Conservation (phyloP, 1,140 invertebrate species). For the Lepidurus couesii region DNA sequence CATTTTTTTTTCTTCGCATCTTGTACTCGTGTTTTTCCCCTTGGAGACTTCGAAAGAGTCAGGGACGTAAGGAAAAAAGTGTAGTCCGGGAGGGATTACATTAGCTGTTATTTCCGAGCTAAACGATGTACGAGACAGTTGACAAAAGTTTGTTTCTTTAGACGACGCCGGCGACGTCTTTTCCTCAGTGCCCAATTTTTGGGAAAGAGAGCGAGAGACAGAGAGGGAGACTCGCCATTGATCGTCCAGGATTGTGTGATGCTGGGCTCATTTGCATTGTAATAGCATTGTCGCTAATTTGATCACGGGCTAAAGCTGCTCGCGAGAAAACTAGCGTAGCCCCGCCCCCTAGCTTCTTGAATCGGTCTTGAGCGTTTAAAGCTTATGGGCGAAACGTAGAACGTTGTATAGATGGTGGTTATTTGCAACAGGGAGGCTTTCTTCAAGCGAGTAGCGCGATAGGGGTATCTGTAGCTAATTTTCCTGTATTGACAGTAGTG, state of each 20-base stretch:
- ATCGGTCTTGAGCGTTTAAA: neutral
- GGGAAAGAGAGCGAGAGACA: no score
- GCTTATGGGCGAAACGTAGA: no score
- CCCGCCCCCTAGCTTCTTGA: neutral
- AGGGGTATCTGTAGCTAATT: neutral
- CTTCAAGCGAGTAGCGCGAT: neutral
- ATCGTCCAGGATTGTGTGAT: neutral
- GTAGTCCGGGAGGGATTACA: no score
- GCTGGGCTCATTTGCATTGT: neutral
- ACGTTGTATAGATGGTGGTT: no score
- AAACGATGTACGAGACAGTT: no score
- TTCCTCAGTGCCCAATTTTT: no score
- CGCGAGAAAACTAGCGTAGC: neutral
- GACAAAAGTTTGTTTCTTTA: no score
- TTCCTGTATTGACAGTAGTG: neutral
- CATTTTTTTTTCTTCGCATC: neutral
- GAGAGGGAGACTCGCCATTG: no score
- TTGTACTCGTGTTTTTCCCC: neutral
- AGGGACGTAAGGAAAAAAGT: neutral
- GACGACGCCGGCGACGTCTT: no score
- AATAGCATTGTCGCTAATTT: neutral
- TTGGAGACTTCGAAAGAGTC: neutral
- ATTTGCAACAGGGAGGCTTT: neutral
- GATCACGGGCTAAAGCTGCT: neutral
- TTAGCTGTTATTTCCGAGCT: no score